These are phyloP conservation scores for Drosophila ezoana DNA, from an alignment of 2,888 invertebrate genomes.

Conservation along the genomic window DNA sequence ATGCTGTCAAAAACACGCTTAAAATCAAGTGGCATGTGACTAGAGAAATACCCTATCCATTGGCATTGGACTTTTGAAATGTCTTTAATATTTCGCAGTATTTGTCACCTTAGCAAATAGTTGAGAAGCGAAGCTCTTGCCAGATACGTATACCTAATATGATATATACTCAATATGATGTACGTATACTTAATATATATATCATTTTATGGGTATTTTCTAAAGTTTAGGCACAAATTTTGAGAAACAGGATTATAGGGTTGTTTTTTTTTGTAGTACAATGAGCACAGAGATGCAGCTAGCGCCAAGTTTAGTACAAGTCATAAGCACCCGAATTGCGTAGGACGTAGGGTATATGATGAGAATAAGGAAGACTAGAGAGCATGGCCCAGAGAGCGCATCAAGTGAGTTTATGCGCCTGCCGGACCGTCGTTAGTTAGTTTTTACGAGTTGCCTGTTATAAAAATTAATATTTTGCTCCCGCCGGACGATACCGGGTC, in stretches of 20 bases:
- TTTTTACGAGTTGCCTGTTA: conserved; percentile 62
- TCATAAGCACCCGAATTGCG: not conserved
- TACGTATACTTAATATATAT: no score
- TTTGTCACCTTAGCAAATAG: no score
- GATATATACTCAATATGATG: no score
- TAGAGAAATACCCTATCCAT: conserved; percentile 33
- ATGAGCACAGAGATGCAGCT: no score
- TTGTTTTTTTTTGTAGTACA: no score
- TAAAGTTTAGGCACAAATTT: no score
- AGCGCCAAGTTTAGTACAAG: not conserved
- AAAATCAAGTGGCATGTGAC: not conserved
- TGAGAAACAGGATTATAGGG: no score
- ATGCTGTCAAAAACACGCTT: conserved; percentile 42
- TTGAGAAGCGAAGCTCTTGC: no score
- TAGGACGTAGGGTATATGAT: not conserved
- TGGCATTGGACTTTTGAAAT: no score
- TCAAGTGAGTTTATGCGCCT: conserved; percentile 44
- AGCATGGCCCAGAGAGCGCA: not conserved
- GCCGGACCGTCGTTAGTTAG: conserved; percentile 62
- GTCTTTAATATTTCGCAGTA: no score
- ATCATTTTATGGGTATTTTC: no score
- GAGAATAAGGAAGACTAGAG: not conserved
- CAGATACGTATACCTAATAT: no score
- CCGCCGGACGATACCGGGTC: conserved; percentile 48
- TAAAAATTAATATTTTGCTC: conserved; percentile 67